Evolutionary conservation across 2,797 vertebrate genomes (phyloP), one percentile per base, ranked within the genome.

Genomic region (Girardinus metallicus): DNA sequence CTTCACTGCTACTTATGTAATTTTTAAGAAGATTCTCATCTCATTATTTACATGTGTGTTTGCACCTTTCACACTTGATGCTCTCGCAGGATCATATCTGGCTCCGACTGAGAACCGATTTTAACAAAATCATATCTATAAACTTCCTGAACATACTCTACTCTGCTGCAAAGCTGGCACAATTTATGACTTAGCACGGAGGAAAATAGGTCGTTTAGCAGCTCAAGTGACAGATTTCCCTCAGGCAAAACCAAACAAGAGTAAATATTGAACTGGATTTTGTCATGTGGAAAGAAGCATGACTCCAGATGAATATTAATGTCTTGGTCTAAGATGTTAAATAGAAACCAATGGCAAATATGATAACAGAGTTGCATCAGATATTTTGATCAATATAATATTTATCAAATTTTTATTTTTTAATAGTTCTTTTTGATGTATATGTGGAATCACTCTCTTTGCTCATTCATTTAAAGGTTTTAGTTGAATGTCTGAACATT

Each of bases 221-320:
- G 62, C 70, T 71, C 57, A 78, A 78, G 49, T 46, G 1, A 34
- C 46, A 73, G 29, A 43, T 72, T 78, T 77, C n/a, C 70, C 51
- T 57, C 60, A 15, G 26, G 53, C 60, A 44, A 79, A 78, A 68
- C n/a, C 68, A 64, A 80, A 46, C 11, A 5, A 62, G 29, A 16
- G 74, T 71, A 71, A 81, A 77, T 73, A 81, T 53, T 73, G 57
- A 47, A 41, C 55, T 78, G 31, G 21, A 29, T 43, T 64, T 76
- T 81, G 53, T 73, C 75, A 31, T 44, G 26, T 64, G n/a, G n/a
- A 49, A 57, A 73, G 18, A 78, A 66, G 74, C 55, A 44, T 12
- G 46, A 77, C 43, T 68, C 11, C 10, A 44, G 1, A 13, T 74
- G 21, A 74, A 68, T 81, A 34, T 9, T 46, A 47, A 78, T 72